These are phyloP conservation scores for Noctua comes DNA, from an alignment of 2,888 invertebrate species.

Conservation along the genomic window DNA sequence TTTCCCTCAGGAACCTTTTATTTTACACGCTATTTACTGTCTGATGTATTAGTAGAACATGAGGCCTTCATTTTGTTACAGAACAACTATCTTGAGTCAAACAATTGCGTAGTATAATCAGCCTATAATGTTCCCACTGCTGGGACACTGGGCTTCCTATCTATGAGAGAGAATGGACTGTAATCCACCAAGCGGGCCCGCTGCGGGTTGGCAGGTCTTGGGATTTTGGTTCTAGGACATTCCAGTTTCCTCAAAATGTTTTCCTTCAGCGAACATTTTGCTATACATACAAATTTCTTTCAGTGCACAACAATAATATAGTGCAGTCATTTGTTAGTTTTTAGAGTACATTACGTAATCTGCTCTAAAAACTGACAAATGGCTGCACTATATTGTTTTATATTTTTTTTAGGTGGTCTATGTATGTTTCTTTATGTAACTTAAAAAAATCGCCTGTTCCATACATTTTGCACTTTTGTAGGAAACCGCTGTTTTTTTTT, in stretches of 20 bases:
- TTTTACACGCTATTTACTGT: constrained; percentile 23
- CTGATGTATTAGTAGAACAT: constrained; percentile 15
- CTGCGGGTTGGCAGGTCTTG: neutral
- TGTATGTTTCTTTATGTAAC: too few relatives aligned
- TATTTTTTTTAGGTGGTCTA: neutral
- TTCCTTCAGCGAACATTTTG: neutral
- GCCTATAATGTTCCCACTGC: neutral
- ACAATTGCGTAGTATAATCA: neutral
- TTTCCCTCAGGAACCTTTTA: constrained; percentile 48
- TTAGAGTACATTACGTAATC: too few relatives aligned
- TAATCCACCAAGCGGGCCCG: neutral
- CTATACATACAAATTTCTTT: neutral
- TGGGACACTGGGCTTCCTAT: neutral
- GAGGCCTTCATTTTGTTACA: neutral
- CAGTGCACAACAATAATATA: neutral
- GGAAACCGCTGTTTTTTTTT: too few relatives aligned
- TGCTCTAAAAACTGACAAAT: neutral
- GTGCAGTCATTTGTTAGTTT: too few relatives aligned
- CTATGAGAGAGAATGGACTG: neutral
- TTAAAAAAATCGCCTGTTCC: too few relatives aligned
- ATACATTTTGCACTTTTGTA: too few relatives aligned
- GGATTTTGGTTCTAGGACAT: neutral
- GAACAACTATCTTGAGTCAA: neutral
- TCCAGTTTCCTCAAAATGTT: neutral
- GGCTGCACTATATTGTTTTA: neutral